Percentiles rank a stretch among this genome's conserved stretches.
Conservation (phyloP, 1,140 invertebrate genomes). For the Drosophila ercepeae region DNA sequence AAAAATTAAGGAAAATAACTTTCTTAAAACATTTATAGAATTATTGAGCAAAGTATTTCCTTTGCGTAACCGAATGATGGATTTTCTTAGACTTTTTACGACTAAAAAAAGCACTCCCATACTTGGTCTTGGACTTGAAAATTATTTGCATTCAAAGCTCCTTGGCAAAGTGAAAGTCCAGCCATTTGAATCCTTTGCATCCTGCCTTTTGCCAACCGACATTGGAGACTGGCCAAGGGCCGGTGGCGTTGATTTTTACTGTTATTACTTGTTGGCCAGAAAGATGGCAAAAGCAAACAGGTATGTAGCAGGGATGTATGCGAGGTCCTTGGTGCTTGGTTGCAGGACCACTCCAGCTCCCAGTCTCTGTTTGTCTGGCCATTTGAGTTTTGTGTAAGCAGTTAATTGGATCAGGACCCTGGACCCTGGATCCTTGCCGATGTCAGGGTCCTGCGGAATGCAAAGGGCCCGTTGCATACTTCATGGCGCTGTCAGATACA, state of each 20-base stretch:
- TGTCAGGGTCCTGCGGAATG: constrained; percentile 10
- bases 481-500: constrained; percentile 64
- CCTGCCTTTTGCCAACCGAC: neutral
- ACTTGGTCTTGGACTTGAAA: neutral
- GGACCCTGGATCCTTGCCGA: constrained; percentile 7
- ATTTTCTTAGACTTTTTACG: neutral
- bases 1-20: too few relatives aligned
- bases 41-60: too few relatives aligned
- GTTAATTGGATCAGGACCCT: constrained; percentile 80
- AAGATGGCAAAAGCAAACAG: neutral
- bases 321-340: constrained; percentile 47
- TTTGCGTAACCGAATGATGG: too few relatives aligned
- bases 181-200: neutral
- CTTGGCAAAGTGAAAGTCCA: neutral
- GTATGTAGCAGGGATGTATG: neutral
- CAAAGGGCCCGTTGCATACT: constrained; percentile 66
- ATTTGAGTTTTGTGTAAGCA: constrained; percentile 82
- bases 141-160: neutral
- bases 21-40: neutral
- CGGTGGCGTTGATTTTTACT: constrained; percentile 71
- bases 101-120: neutral
- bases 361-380: constrained; percentile 62
- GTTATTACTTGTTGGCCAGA: constrained; percentile 57
- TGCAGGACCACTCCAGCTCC: constrained; percentile 3
- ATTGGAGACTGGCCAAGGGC: neutral